A percentile compares a stretch with the other conserved stretches of the same genome.
These are phyloP conservation scores for Chalcosyrphus nemorum DNA, from an alignment of 2,888 invertebrate genomes.

Conservation along the genomic window DNA sequence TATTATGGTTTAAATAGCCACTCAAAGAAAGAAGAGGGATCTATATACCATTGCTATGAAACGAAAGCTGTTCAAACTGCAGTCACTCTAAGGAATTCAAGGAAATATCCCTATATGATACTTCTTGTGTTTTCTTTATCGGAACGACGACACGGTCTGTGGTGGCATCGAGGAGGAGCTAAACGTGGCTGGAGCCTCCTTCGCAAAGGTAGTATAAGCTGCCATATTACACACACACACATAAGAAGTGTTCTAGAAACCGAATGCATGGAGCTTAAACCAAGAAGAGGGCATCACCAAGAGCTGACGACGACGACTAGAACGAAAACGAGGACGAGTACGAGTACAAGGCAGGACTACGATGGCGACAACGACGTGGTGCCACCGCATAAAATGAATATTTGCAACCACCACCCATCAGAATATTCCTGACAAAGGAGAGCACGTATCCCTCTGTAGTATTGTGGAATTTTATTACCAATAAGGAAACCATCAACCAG, in stretches of 20 bases:
- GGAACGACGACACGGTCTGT: background rate
- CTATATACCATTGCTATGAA: background rate
- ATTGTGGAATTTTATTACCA: conserved; percentile 66
- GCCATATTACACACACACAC: conserved; percentile 9
- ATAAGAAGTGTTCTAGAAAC: background rate
- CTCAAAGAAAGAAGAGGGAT: conserved; percentile 41
- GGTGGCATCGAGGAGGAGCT: too few relatives aligned
- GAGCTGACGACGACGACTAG: background rate
- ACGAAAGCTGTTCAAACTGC: conserved; percentile 6
- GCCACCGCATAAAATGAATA: conserved; percentile 56
- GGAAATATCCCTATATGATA: conserved; percentile 20
- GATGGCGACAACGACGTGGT: conserved; percentile 41
- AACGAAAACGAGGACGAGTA: background rate
- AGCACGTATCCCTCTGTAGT: conserved; percentile 52
- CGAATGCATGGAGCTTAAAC: conserved; percentile 5
- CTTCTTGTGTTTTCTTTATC: conserved; percentile 27
- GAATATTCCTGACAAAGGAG: conserved; percentile 9
- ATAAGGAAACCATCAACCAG: conserved; percentile 67
- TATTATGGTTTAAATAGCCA: conserved; percentile 65
- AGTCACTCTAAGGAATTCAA: conserved; percentile 26
- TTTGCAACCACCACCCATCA: conserved; percentile 25
- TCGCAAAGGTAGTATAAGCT: conserved; percentile 26
- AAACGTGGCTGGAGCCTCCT: conserved; percentile 16
- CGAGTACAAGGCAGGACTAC: background rate
- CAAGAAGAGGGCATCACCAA: background rate